Conservation (phyloP, 1,140 invertebrate genomes). For the Drosophila hydei region DNA sequence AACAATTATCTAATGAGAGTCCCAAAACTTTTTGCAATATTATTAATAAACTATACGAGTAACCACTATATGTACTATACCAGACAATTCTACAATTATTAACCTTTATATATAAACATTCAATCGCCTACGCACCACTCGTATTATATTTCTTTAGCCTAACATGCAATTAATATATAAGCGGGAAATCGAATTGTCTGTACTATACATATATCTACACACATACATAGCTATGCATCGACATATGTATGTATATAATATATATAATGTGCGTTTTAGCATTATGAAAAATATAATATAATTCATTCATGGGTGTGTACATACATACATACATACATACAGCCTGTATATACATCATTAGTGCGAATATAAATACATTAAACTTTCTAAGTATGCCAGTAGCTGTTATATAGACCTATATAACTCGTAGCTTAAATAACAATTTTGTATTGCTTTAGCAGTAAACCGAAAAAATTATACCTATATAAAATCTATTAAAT, state of each 20-base stretch:
- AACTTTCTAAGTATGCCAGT: slow-evolving; percentile 54
- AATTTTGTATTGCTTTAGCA: slow-evolving; percentile 68
- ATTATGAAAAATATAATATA: slow-evolving; percentile 33
- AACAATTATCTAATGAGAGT: slow-evolving; percentile 17
- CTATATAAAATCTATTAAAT: slow-evolving; percentile 35
- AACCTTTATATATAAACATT: slow-evolving; percentile 20
- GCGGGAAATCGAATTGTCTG: slow-evolving; percentile 22
- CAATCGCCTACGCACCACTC: slow-evolving; percentile 22
- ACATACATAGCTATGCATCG: slow-evolving; percentile 31
- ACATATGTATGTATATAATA: slow-evolving; percentile 28
- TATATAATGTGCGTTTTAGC: slow-evolving; percentile 66
- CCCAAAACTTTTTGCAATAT: slow-evolving; percentile 61
- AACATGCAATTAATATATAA: slow-evolving; percentile 35
- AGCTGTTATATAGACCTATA: slow-evolving; percentile 43
- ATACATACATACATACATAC: slow-evolving; percentile 29
- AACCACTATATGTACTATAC: slow-evolving; percentile 45
- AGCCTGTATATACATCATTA: slow-evolving; percentile 53
- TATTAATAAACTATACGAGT: slow-evolving; percentile 49
- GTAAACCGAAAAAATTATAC: slow-evolving; percentile 40
- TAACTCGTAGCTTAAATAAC: slow-evolving; percentile 51
- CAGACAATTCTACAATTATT: slow-evolving; percentile 28
- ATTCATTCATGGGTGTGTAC: slow-evolving; percentile 24
- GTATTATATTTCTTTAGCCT: slow-evolving; percentile 29
- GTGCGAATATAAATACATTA: slow-evolving; percentile 39
- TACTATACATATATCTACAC: slow-evolving; percentile 31